Conservation (phyloP, 2,113 vertebrate genomes). For the Chionodraco myersi region DNA sequence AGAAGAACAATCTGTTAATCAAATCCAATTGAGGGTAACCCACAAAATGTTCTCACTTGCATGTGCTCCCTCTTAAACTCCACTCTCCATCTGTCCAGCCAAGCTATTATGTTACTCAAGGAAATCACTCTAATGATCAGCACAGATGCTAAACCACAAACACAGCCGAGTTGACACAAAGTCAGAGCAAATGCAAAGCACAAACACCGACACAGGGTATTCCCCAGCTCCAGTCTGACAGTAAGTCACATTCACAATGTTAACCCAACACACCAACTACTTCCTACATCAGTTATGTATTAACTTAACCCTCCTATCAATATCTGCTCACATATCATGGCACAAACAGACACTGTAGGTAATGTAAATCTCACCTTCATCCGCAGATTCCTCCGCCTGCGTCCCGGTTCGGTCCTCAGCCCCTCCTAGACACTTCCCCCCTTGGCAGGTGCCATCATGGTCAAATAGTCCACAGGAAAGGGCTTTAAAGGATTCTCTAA, state of each 20-base stretch:
- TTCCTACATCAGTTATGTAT: slow-evolving; percentile 9
- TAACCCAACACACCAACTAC: slow-evolving; percentile 17
- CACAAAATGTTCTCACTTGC: slow-evolving; percentile 6
- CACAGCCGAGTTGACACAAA: slow-evolving; percentile 20
- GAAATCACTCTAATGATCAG: slow-evolving; percentile 44
- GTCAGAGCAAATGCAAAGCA: slow-evolving; percentile 17
- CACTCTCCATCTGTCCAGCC: background rate
- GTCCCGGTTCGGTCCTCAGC: slow-evolving; percentile 55
- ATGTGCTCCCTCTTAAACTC: background rate
- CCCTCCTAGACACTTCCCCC: slow-evolving; percentile 50
- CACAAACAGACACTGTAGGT: slow-evolving; percentile 15
- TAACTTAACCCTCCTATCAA: background rate
- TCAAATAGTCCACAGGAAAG: slow-evolving; percentile 70
- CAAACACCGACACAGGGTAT: slow-evolving; percentile 31
- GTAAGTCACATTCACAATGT: slow-evolving; percentile 3
- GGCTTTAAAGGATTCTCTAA: slow-evolving; percentile 38
- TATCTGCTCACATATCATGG: background rate
- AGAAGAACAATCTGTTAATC: slow-evolving; percentile 19
- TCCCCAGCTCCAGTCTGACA: slow-evolving; percentile 7
- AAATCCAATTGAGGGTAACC: slow-evolving; percentile 22
- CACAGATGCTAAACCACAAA: slow-evolving; percentile 37
- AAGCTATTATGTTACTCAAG: background rate
- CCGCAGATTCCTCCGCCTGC: slow-evolving; percentile 44
- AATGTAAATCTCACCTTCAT: slow-evolving; percentile 67
- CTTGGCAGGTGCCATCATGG: slow-evolving; percentile 76